Percentiles rank a stretch among this genome's conserved stretches.
phyloP scores from a whole-genome alignment of 2,113 vertebrate genomes.

The Trachemys scripta region DNA sequence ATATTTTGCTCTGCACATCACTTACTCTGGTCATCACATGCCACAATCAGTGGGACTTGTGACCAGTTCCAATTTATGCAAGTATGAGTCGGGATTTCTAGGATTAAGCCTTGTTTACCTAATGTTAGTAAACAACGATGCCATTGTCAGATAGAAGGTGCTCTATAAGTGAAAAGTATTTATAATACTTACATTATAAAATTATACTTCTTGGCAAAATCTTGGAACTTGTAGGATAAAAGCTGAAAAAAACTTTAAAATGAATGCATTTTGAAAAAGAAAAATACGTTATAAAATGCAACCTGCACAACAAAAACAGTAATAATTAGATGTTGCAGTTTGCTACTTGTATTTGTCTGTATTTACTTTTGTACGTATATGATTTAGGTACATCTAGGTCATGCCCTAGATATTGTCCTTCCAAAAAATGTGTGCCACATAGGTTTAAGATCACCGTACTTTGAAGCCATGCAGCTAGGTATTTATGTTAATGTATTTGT shows the following conservation, averaged over 20 bases:
- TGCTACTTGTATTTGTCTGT: neutral
- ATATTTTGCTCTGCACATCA: neutral
- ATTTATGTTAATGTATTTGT: neutral
- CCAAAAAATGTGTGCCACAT: neutral
- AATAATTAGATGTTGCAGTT: neutral
- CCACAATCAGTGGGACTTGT: fast-evolving
- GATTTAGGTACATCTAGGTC: neutral
- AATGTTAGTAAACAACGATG: neutral
- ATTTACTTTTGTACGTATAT: neutral
- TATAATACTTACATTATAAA: neutral
- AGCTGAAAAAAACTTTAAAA: neutral
- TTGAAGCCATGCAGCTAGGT: neutral
- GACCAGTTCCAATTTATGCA: too few relatives aligned
- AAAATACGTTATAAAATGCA: neutral
- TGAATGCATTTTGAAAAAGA: fast-evolving
- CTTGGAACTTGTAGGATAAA: neutral
- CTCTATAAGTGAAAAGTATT: neutral
- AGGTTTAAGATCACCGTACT: neutral
- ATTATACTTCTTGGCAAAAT: neutral
- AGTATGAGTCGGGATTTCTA: neutral
- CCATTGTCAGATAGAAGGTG: neutral
- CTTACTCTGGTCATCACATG: neutral
- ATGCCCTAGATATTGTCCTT: neutral
- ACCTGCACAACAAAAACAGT: neutral
- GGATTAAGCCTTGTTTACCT: neutral